Conservation (phyloP, 2,888 invertebrate genomes). For the Yponomeuta plumbellus region DNA sequence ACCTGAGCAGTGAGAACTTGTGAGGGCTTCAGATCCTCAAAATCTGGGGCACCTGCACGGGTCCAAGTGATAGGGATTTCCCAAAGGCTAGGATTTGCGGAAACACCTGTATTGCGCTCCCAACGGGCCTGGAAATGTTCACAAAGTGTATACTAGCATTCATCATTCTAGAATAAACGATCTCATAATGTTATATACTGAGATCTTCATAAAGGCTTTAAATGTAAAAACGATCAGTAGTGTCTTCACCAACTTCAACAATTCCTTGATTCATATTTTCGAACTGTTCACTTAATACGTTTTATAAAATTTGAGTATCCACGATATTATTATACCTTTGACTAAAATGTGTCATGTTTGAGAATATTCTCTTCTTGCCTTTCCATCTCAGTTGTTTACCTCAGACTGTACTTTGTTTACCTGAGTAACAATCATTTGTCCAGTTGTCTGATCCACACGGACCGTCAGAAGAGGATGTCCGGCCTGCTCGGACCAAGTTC, state of each 20-base stretch:
- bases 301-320: too few relatives aligned
- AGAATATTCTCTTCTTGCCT: too few relatives aligned
- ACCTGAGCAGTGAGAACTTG: conserved; percentile 38
- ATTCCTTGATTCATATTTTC: too few relatives aligned
- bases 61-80: conserved; percentile 68
- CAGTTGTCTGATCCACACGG: conserved; percentile 50
- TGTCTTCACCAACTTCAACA: too few relatives aligned
- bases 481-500: conserved; percentile 77
- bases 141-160: background rate
- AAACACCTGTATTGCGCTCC: conserved; percentile 44
- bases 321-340: too few relatives aligned
- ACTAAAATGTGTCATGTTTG: too few relatives aligned
- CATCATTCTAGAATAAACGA: background rate
- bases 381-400: too few relatives aligned
- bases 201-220: background rate
- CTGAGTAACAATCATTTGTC: conserved; percentile 56
- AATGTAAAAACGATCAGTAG: background rate
- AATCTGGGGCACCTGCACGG: conserved; percentile 50
- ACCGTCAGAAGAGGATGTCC: conserved; percentile 79
- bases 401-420: conserved; percentile 27
- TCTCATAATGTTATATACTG: background rate
- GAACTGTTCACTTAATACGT: too few relatives aligned
- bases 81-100: conserved; percentile 41
- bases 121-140: conserved; percentile 45
- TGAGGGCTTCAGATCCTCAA: conserved; percentile 54